Conservation (phyloP, 2,888 invertebrate species). For the Rutpela maculata region DNA sequence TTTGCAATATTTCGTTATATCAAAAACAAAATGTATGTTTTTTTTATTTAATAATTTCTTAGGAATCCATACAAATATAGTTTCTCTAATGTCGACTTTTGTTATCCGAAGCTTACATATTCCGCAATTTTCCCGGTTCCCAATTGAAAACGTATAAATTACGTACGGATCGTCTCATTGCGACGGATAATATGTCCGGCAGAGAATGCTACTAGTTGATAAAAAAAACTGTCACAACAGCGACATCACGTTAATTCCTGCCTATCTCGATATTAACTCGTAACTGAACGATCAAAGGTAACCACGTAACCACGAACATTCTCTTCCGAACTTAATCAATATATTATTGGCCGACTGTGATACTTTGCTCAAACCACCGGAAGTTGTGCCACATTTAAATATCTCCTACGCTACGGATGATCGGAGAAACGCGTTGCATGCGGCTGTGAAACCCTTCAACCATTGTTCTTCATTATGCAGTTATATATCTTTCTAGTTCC, state of each 20-base stretch:
- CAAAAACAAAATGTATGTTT: too few species aligned
- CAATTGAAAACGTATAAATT: neutral
- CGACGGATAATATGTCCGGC: neutral
- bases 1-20: too few species aligned
- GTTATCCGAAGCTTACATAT: too few species aligned
- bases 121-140: too few species aligned
- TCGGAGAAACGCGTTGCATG: neutral
- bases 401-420: neutral
- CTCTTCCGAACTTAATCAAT: constrained; percentile 42
- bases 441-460: too few species aligned
- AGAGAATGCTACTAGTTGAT: neutral
- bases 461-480: too few species aligned
- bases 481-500: too few species aligned
- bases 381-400: constrained; percentile 10
- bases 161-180: neutral
- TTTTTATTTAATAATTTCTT: too few species aligned
- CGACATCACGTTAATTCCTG: constrained; percentile 10
- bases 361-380: constrained; percentile 1
- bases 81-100: too few species aligned
- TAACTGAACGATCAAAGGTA: constrained; percentile 47
- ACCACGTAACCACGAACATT: constrained; percentile 38
- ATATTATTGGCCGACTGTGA: constrained; percentile 27
- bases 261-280: constrained; percentile 38
- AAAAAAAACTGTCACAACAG: constrained; percentile 8
- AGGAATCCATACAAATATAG: too few species aligned